Evolutionary conservation across 37 sponge, comb jelly and placozoan species (phyloP).

Genomic region (Aplysina aerophoba): DNA sequence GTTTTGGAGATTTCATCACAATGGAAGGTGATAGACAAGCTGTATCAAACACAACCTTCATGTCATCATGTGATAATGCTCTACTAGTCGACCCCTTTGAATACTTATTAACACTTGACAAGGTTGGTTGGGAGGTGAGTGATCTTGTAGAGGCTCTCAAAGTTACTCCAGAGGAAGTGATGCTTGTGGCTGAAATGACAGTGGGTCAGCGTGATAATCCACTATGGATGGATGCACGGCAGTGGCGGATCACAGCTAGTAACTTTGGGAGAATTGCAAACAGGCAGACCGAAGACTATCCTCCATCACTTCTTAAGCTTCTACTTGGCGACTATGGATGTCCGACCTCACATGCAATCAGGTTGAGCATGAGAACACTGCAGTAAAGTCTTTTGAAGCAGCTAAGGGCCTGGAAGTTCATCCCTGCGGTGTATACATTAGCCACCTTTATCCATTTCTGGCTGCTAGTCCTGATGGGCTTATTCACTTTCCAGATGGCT

Average conservation of each 20-base stretch:
- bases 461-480: slow-evolving; percentile 20
- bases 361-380: slow-evolving; percentile 3
- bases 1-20: slow-evolving; percentile 9
- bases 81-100: slow-evolving; percentile 37
- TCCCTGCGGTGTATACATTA: slow-evolving; percentile 24
- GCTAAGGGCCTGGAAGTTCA: slow-evolving; percentile 12
- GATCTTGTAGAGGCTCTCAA: slow-evolving; percentile 31
- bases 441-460: background rate
- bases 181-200: slow-evolving; percentile 39
- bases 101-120: slow-evolving; percentile 11
- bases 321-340: slow-evolving; percentile 34
- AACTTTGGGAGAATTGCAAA: slow-evolving; percentile 48
- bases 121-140: slow-evolving; percentile 6
- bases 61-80: background rate
- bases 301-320: slow-evolving; percentile 28
- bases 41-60: slow-evolving; percentile 2
- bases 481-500: background rate
- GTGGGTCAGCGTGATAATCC: slow-evolving; percentile 37
- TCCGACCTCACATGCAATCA: slow-evolving; percentile 20
- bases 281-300: slow-evolving; percentile 15
- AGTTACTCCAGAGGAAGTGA: slow-evolving; percentile 37
- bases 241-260: slow-evolving; percentile 45
- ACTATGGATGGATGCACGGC: slow-evolving; percentile 50
- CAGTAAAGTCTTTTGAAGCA: slow-evolving; percentile 14
- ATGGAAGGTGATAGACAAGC: slow-evolving; percentile 22